Evolutionary conservation across 1,140 invertebrate species (phyloP).

Genomic region (Drosophila suzukii): DNA sequence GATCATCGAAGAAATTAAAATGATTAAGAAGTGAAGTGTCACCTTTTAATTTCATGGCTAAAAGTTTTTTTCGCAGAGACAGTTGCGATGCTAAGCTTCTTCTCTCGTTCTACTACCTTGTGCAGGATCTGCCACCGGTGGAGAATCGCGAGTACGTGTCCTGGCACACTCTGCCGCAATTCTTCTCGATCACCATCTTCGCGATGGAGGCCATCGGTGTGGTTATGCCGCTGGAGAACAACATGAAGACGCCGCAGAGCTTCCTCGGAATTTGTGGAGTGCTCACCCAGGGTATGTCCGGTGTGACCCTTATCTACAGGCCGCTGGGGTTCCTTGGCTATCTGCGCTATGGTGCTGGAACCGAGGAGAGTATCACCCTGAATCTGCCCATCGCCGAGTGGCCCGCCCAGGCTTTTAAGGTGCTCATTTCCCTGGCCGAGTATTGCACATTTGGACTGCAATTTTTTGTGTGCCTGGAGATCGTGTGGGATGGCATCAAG

Average conservation of each 20-base stretch:
- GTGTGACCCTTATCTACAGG: conserved; percentile 93
- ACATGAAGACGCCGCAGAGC: conserved; percentile 93
- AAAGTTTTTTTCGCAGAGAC: too few species aligned
- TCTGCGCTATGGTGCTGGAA: conserved; percentile 89
- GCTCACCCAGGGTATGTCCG: conserved; percentile 94
- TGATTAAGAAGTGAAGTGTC: too few species aligned
- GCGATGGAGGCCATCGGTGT: conserved; percentile 95
- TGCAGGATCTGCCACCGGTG: conserved; percentile 86
- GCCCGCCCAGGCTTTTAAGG: conserved; percentile 92
- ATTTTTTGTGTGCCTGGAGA: conserved; percentile 96
- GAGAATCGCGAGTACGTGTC: conserved; percentile 81
- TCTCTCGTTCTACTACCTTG: conserved; percentile 91
- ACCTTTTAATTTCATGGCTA: too few species aligned
- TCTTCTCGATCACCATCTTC: conserved; percentile 91
- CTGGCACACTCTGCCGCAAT: conserved; percentile 87
- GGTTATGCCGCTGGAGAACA: conserved; percentile 96
- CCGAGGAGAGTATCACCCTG: conserved; percentile 90
- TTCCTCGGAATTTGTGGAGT: conserved; percentile 94
- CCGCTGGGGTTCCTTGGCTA: conserved; percentile 95
- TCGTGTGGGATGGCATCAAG: conserved; percentile 90
- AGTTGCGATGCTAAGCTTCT: too few species aligned
- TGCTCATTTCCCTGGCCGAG: conserved; percentile 94
- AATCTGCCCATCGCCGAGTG: conserved; percentile 89
- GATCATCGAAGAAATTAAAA: too few species aligned
- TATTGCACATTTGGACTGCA: conserved; percentile 98